These are phyloP conservation scores for Channallabes apus DNA, from an alignment of 2,797 vertebrate genomes.

Conservation along the genomic window DNA sequence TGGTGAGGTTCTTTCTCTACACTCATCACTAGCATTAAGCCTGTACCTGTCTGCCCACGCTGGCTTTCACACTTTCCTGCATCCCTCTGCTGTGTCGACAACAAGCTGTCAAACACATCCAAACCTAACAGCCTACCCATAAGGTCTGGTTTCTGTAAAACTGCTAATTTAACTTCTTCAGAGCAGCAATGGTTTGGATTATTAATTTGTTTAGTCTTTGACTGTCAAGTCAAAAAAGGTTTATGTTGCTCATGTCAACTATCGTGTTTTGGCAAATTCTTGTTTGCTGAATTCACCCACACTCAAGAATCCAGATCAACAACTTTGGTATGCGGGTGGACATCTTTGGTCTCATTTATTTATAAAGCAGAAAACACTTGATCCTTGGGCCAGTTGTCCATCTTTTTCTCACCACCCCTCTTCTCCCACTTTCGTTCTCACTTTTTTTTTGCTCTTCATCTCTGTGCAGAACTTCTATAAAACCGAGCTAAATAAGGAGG, in stretches of 20 bases:
- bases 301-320: constrained; percentile 52
- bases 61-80: neutral
- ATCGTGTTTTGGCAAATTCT: neutral
- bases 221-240: neutral
- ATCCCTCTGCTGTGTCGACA: constrained; percentile 7
- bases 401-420: constrained; percentile 6
- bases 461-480: constrained; percentile 95
- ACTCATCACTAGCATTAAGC: constrained; percentile 8
- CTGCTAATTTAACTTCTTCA: neutral
- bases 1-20: constrained; percentile 78
- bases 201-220: neutral
- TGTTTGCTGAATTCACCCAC: constrained; percentile 36
- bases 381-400: constrained; percentile 28
- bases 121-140: neutral
- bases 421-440: neutral
- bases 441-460: neutral
- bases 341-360: constrained; percentile 25
- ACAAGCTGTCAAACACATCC: constrained; percentile 22
- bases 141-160: neutral
- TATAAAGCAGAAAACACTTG: constrained; percentile 23
- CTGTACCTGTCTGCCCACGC: constrained; percentile 11
- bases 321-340: constrained; percentile 35
- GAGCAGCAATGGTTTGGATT: neutral
- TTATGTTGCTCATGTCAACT: neutral
- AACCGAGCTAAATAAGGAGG: constrained; percentile 97